Conservation (phyloP, 2,797 vertebrate genomes). For the Geotrypetes seraphini region DNA sequence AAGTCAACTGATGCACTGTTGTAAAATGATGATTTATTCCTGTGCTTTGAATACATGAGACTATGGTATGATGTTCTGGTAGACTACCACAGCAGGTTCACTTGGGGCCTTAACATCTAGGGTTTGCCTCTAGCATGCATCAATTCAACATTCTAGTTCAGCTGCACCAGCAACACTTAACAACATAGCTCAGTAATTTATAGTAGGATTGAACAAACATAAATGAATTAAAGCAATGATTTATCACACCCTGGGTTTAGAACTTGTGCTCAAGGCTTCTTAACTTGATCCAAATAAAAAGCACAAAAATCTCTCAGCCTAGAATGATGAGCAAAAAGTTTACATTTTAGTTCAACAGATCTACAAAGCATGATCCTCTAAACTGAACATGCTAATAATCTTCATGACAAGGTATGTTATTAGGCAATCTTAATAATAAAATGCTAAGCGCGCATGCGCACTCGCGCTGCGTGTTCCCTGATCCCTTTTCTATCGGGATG, state of each 20-base stretch:
- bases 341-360: too few species aligned
- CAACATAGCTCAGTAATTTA: conserved; percentile 22
- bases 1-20: conserved; percentile 84
- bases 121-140: conserved; percentile 65
- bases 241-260: too few species aligned
- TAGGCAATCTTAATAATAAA: too few species aligned
- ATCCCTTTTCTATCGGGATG: too few species aligned
- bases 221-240: neutral
- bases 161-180: conserved; percentile 10
- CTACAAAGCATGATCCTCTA: conserved; percentile 7
- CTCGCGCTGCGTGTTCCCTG: too few species aligned
- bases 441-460: too few species aligned
- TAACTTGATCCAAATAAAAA: neutral
- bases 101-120: conserved; percentile 56
- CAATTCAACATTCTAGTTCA: conserved; percentile 38
- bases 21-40: conserved; percentile 93
- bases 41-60: conserved; percentile 71
- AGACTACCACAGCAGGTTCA: conserved; percentile 68
- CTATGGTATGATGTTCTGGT: conserved; percentile 58
- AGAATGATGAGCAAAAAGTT: too few species aligned
- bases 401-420: conserved; percentile 9
- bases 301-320: too few species aligned
- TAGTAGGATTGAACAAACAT: conserved; percentile 9
- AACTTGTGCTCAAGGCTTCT: conserved; percentile 11
- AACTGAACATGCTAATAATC: conserved; percentile 1